Evolutionary conservation across 2,888 invertebrate species (phyloP).

Genomic region (Patella pellucida): DNA sequence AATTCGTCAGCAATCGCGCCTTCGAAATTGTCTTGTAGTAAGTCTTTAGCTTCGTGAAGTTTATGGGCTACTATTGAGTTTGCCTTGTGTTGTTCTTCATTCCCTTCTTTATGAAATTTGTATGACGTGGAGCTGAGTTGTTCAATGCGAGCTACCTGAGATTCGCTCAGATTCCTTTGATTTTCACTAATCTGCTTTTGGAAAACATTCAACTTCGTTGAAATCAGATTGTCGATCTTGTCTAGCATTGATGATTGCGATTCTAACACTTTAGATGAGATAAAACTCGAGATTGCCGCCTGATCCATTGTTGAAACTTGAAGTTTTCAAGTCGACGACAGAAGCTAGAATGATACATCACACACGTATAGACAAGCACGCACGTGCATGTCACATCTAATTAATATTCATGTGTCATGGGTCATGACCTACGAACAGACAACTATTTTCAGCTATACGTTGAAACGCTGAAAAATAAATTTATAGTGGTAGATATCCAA

Average conservation of each 20-base stretch:
- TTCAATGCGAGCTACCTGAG: constrained; percentile 20
- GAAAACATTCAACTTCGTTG: not conserved
- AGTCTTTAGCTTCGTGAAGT: constrained; percentile 13
- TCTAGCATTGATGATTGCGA: constrained; percentile 7
- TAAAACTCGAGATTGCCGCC: too few species aligned
- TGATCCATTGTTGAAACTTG: too few species aligned
- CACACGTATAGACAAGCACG: too few species aligned
- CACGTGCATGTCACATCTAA: too few species aligned
- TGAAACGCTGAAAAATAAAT: too few species aligned
- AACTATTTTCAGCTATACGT: too few species aligned
- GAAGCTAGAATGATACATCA: too few species aligned
- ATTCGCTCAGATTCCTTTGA: not conserved
- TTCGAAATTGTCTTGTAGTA: not conserved
- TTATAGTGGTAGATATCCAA: too few species aligned
- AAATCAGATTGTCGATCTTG: constrained; percentile 6
- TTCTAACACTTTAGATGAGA: too few species aligned
- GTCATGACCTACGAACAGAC: too few species aligned
- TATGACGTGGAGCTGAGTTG: constrained; percentile 11
- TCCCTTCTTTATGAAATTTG: constrained; percentile 19
- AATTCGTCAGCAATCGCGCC: not conserved
- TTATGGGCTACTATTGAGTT: constrained; percentile 16
- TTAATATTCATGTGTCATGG: too few species aligned
- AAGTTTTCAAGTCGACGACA: too few species aligned
- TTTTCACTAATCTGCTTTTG: constrained; percentile 11
- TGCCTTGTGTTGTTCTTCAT: constrained; percentile 20